Evolutionary conservation across 1,140 invertebrate genomes (phyloP), one percentile per base, ranked within the genome.

Genomic region (Cyrtorhinus lividipennis): DNA sequence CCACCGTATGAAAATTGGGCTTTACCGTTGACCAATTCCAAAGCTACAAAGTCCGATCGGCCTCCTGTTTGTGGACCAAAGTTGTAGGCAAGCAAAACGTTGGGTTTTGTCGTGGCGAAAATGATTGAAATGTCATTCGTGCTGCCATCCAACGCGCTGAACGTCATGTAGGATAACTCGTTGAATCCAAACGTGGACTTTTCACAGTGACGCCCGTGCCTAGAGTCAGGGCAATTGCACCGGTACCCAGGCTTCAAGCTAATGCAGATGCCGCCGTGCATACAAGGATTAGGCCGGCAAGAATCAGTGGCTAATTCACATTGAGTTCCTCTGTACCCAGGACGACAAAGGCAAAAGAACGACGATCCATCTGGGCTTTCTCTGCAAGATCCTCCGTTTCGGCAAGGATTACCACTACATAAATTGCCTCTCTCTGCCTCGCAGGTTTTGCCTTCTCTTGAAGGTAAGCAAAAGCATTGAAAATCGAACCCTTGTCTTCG

Each of bases 141-240:
- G 56, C 84, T 87, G 0, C 87, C 81, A 69, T 93, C 88, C 46
- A 96, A 70, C 0, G 89, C 76, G 2, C 86, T 83, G 73, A 94
- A 95, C 13, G 84, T 79, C 85, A 95, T 91, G 72, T 83, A 96
- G 0, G 92, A 95, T 0, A 92, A 76, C 68, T 90, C 88, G 60
- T 83, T 80, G 72, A 97, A 96, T 18, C 92, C 91, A 71, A 84
- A 91, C 8, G 88, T 92, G 0, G 88, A 86, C 65, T 85, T 85
- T 72, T 96, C 90, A 73, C 93, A 97, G 69, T 90, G 87, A 22
- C 84, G 78, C 10, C 93, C 94, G 72, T 92, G 93, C n/a, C 87
- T 83, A 53, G 88, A 85, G 65, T 88, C 83, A 0, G 82, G 83
- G 71, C 94, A 97, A 64, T 83, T 86, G 73, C 94, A 97, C 63